phyloP scores from a whole-genome alignment of 1,140 invertebrate species.

The Bilobella aurantiaca region DNA sequence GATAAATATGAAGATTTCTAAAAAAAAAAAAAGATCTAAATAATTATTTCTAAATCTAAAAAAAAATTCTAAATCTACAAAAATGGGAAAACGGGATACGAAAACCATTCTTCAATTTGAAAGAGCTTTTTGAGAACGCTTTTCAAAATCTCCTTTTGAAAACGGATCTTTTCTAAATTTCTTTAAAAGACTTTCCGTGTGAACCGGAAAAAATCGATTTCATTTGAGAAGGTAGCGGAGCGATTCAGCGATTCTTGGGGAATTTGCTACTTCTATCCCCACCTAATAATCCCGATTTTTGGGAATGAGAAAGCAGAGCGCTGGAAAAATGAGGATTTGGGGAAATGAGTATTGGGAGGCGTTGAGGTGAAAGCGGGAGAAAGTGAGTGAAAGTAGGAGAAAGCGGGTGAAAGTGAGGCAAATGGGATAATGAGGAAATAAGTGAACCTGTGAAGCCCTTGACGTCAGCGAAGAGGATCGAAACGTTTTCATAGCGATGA shows the following conservation, averaged over 20 bases:
- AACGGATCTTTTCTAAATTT: neutral
- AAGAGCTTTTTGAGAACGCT: neutral
- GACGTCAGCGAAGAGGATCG: slow-evolving; percentile 96
- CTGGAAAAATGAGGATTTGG: neutral
- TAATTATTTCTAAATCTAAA: too few relatives aligned
- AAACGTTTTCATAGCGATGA: slow-evolving; percentile 91
- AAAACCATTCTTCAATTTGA: too few relatives aligned
- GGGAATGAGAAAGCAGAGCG: neutral
- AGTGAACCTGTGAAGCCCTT: slow-evolving; percentile 93
- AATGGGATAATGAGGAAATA: slow-evolving; percentile 5
- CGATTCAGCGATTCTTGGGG: neutral
- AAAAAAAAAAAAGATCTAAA: too few relatives aligned
- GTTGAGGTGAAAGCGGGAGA: neutral
- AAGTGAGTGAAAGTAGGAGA: neutral
- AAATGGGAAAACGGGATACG: too few relatives aligned
- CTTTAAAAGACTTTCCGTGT: too few relatives aligned
- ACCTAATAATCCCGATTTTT: neutral
- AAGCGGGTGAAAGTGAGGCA: neutral
- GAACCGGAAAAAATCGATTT: neutral
- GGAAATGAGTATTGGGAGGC: neutral
- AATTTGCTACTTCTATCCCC: neutral
- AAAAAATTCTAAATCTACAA: too few relatives aligned
- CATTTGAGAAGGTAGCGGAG: neutral
- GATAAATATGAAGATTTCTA: too few relatives aligned
- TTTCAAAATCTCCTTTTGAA: neutral